These are phyloP conservation scores for Eudorcas thomsonii DNA, from an alignment of 2,113 vertebrate species.

Conservation along the genomic window DNA sequence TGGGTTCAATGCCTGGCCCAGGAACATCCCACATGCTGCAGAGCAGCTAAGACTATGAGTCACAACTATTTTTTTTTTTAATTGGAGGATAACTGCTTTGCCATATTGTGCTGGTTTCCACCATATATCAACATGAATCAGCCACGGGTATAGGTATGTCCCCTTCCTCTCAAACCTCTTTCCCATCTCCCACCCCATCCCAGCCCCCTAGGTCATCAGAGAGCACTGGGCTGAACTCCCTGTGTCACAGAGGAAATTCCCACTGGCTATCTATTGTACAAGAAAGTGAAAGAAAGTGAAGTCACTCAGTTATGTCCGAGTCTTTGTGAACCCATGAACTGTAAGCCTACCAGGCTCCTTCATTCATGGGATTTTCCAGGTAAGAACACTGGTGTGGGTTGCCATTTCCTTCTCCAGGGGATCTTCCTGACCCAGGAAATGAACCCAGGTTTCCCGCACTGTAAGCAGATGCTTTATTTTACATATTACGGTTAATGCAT, in stretches of 20 bases:
- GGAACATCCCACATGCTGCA: not conserved
- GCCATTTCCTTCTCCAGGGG: not conserved
- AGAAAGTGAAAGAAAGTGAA: not conserved
- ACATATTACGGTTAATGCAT: not conserved
- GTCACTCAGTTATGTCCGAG: not conserved
- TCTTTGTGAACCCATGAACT: not conserved
- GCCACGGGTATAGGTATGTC: not conserved
- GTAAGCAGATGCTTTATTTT: not conserved
- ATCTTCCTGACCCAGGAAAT: not conserved
- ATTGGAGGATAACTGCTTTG: not conserved
- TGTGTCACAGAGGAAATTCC: not conserved
- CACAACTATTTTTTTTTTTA: not conserved
- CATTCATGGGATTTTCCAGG: not conserved
- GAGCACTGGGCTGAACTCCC: not conserved
- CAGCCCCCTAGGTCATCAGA: not conserved
- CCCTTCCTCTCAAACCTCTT: not conserved
- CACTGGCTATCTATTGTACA: not conserved
- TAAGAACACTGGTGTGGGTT: not conserved
- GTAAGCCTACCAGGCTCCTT: not conserved
- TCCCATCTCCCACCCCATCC: not conserved
- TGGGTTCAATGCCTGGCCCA: not conserved
- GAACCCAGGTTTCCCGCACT: not conserved
- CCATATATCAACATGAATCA: not conserved
- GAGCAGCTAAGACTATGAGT: not conserved
- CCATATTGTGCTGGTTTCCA: not conserved